A percentile compares a stretch with the other conserved stretches of the same genome.
Evolutionary conservation across 2,888 invertebrate genomes (phyloP).

Genomic region (Neocrepidodera transversa): DNA sequence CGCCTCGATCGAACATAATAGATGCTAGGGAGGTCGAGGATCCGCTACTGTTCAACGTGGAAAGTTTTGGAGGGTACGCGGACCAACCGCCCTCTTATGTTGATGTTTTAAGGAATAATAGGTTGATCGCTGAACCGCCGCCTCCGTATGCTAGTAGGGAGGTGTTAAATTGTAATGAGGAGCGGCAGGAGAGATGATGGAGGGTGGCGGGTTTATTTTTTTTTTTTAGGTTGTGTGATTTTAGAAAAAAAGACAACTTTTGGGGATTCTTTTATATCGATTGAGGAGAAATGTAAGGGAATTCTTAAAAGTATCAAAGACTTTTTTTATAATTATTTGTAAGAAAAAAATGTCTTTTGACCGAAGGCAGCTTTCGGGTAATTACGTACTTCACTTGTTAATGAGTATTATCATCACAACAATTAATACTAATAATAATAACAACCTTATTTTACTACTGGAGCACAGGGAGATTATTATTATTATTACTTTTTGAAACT

Average conservation of each 20-base stretch:
- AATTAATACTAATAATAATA: too few species aligned
- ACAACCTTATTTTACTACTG: too few species aligned
- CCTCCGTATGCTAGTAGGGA: conserved; percentile 60
- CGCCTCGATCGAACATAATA: conserved; percentile 43
- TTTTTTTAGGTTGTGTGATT: neutral
- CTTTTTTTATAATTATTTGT: neutral
- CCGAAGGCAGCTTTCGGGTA: neutral
- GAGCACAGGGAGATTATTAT: too few species aligned
- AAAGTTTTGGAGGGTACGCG: conserved; percentile 29
- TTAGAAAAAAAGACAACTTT: neutral
- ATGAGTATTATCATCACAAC: too few species aligned
- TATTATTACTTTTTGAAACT: conserved; percentile 1
- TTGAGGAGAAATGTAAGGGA: neutral
- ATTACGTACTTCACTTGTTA: conserved; percentile 10
- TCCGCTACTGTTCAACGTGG: conserved; percentile 49
- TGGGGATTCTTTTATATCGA: neutral
- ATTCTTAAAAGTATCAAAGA: neutral
- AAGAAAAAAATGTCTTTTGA: neutral
- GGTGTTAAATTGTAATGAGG: conserved; percentile 43
- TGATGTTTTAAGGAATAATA: conserved; percentile 49
- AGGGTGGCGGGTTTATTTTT: neutral
- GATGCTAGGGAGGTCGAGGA: conserved; percentile 50
- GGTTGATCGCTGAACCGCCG: conserved; percentile 57
- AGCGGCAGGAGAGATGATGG: conserved; percentile 35
- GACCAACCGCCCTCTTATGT: conserved; percentile 57